phyloP scores from a whole-genome alignment of 1,140 invertebrate genomes.

The Heterodera schachtii region DNA sequence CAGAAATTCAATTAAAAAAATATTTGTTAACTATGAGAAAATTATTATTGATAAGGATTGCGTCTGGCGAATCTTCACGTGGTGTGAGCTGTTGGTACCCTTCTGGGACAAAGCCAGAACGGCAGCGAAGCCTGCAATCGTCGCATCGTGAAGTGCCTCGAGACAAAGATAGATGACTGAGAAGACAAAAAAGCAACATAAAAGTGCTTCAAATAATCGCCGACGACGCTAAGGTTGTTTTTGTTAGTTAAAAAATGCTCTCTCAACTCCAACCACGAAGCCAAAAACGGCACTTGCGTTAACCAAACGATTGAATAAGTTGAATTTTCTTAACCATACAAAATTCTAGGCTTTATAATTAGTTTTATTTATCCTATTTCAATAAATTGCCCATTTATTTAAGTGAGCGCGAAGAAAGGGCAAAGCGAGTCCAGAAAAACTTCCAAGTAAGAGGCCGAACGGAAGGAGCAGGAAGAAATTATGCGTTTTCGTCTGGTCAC shows the following conservation, averaged over 20 bases:
- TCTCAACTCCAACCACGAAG: not conserved
- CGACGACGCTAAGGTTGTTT: constrained; percentile 2
- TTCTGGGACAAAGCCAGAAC: too few species aligned
- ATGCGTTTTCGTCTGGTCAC: not conserved
- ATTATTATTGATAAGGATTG: too few species aligned
- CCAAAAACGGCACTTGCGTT: not conserved
- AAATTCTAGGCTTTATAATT: too few species aligned
- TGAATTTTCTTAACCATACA: too few species aligned
- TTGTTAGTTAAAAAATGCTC: not conserved
- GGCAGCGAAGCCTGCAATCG: too few species aligned
- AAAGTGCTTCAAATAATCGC: not conserved
- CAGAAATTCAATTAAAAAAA: too few species aligned
- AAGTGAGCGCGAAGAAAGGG: constrained; percentile 30
- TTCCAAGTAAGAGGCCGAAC: constrained; percentile 20
- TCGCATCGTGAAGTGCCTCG: constrained; percentile 12
- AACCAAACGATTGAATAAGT: constrained; percentile 5
- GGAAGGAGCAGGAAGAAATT: constrained; percentile 20
- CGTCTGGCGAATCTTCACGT: too few species aligned
- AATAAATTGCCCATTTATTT: too few species aligned
- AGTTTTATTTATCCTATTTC: not conserved
- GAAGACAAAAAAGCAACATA: constrained; percentile 1
- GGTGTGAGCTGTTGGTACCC: too few species aligned
- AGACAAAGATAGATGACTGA: constrained; percentile 1
- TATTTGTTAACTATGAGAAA: too few species aligned
- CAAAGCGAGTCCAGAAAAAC: constrained; percentile 33